phyloP scores from a whole-genome alignment of 2,797 vertebrate genomes.

The Sebastes steindachneri region DNA sequence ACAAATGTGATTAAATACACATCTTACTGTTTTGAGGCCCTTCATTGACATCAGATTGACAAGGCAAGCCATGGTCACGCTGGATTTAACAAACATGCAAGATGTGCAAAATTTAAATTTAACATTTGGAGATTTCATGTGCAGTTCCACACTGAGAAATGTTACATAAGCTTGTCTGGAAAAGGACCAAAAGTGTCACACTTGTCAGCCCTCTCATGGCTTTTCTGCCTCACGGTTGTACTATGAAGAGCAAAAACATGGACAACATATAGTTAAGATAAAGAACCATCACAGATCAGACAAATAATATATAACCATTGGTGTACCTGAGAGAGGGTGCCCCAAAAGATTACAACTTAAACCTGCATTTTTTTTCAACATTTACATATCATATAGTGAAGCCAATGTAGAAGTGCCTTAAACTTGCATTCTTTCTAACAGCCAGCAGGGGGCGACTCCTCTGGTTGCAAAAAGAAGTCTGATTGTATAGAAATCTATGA shows the following conservation, averaged over 20 bases:
- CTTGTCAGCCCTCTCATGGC: not conserved
- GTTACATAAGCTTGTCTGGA: not conserved
- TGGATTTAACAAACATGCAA: constrained; percentile 3
- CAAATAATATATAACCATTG: no score
- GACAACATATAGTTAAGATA: not conserved
- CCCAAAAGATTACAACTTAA: no score
- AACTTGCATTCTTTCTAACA: no score
- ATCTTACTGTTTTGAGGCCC: not conserved
- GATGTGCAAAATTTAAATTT: constrained; percentile 11
- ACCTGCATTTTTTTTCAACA: no score
- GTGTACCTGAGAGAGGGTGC: no score
- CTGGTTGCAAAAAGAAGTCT: no score
- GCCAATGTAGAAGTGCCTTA: no score
- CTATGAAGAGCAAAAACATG: not conserved
- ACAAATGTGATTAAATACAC: not conserved
- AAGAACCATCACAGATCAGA: not conserved
- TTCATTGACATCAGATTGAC: not conserved
- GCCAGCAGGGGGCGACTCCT: no score
- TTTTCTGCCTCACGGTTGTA: not conserved
- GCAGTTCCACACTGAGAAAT: not conserved
- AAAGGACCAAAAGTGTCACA: not conserved
- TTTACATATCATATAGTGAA: no score
- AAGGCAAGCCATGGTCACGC: not conserved
- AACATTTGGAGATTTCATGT: constrained; percentile 10
- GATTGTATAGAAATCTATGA: no score